These are phyloP conservation scores for Cyrtorhinus lividipennis DNA, from an alignment of 1,140 invertebrate species.

Conservation along the genomic window DNA sequence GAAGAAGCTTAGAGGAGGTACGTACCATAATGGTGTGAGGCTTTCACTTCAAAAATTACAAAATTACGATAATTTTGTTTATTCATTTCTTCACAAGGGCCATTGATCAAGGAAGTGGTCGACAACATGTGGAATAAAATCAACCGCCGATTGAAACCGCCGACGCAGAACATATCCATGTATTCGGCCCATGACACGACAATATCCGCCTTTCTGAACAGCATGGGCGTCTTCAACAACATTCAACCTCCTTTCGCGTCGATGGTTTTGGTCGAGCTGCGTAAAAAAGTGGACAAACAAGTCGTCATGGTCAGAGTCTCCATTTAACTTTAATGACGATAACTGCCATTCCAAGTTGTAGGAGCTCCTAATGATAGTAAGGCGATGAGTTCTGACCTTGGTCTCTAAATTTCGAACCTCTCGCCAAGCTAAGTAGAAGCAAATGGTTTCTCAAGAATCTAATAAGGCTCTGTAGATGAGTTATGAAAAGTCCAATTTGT, in stretches of 20 bases:
- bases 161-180: slow-evolving; percentile 50
- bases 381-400: no score
- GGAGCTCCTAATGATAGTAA: no score
- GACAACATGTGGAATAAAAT: slow-evolving; percentile 38
- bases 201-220: slow-evolving; percentile 55
- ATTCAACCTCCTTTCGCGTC: slow-evolving; percentile 62
- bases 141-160: slow-evolving; percentile 29
- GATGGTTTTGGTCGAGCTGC: slow-evolving; percentile 42
- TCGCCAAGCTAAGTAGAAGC: no score
- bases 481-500: no score
- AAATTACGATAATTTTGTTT: background rate
- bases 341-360: no score
- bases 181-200: slow-evolving; percentile 75
- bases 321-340: background rate
- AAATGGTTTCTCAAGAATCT: no score
- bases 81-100: slow-evolving; percentile 36
- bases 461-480: no score
- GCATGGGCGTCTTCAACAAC: slow-evolving; percentile 55
- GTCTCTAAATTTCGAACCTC: no score
- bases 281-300: slow-evolving; percentile 28
- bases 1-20: slow-evolving; percentile 36
- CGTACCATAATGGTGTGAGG: slow-evolving; percentile 21
- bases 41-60: no score
- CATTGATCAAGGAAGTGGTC: slow-evolving; percentile 48
- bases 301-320: slow-evolving; percentile 32